A percentile compares a stretch with the other conserved stretches of the same genome.
Conservation (phyloP, 2,888 invertebrate species). For the Yponomeuta cagnagella region DNA sequence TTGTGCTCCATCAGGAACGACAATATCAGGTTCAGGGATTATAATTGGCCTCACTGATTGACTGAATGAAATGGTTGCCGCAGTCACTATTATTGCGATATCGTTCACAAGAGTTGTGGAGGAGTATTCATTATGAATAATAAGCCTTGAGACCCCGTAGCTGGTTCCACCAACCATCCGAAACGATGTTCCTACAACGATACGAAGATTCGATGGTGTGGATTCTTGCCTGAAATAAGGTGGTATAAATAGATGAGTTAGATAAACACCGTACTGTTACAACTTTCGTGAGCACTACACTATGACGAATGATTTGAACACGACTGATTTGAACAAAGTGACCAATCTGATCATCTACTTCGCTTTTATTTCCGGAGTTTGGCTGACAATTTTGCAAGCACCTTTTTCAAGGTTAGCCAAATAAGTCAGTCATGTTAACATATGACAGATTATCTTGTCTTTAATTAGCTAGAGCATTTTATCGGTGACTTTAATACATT, state of each 20-base stretch:
- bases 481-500: too few relatives aligned
- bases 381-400: too few relatives aligned
- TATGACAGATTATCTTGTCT: too few relatives aligned
- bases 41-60: constrained; percentile 36
- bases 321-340: too few relatives aligned
- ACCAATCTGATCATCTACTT: too few relatives aligned
- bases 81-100: constrained; percentile 48
- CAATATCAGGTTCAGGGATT: constrained; percentile 34
- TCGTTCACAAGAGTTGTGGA: constrained; percentile 46
- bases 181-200: constrained; percentile 47
- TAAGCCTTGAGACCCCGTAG: constrained; percentile 39
- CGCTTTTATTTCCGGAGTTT: too few relatives aligned
- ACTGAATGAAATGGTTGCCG: constrained; percentile 38
- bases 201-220: constrained; percentile 35
- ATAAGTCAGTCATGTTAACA: too few relatives aligned
- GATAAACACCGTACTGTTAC: too few relatives aligned
- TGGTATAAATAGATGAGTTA: background rate
- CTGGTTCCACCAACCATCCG: constrained; percentile 47
- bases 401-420: too few relatives aligned
- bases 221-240: constrained; percentile 8
- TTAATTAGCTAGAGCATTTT: too few relatives aligned
- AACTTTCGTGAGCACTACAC: too few relatives aligned
- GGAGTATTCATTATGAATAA: constrained; percentile 47
- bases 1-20: constrained; percentile 41
- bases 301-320: too few relatives aligned